Base-by-base conservation (phyloP, 2,888 invertebrate genomes). In the Eudasyphora cyanicolor region DNA sequence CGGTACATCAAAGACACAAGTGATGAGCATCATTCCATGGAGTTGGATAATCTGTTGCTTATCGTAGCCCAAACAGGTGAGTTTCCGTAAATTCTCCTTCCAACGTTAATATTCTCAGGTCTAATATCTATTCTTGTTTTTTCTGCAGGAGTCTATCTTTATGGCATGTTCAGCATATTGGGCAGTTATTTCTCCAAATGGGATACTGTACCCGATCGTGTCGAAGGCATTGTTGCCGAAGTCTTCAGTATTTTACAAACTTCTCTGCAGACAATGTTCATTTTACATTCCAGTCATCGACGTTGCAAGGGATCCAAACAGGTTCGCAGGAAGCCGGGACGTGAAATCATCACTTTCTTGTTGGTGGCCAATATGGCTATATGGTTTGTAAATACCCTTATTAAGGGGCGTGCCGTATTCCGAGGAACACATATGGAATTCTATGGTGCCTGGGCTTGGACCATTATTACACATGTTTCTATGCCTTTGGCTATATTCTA, bases 401-500 rank as follows among this genome's bases (percentile, higher is more conserved):
- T 97, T 89, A 95, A 97, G 92, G 96, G 96, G 86, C 94, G 97
- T 2, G 96, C 97, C 0, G 96, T 96, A 84, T 97, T 97, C 85
- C 94, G 97, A 70, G 96, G 96, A 8, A 95, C 96, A 14, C 97
- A 97, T 89, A 92, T 97, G 77, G 92, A 95, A 71, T 97, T 97
- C 92, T 97, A 96, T 89, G 97, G 97, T 0, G 94, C 96, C 0
- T 97, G 97, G 97, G 96, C 96, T 2, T 98, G 97, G 97, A 97
- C 97, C 0, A 96, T 97, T 86, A 97, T 98, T 87, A 97, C 96
- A 0, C 97, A 97, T 89, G 95, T 97, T 0, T 96, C 97, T 0
- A 97, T 97, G 95, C 97, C 97, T 0, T 92, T 98, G 64, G 96
- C 96, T 0, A 97, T 97, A 87, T 97, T 97, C 92, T 98, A 97